A percentile compares a stretch with the other conserved stretches of the same genome.
Conservation (phyloP, 2,113 vertebrate genomes). For the Malurus melanocephalus region DNA sequence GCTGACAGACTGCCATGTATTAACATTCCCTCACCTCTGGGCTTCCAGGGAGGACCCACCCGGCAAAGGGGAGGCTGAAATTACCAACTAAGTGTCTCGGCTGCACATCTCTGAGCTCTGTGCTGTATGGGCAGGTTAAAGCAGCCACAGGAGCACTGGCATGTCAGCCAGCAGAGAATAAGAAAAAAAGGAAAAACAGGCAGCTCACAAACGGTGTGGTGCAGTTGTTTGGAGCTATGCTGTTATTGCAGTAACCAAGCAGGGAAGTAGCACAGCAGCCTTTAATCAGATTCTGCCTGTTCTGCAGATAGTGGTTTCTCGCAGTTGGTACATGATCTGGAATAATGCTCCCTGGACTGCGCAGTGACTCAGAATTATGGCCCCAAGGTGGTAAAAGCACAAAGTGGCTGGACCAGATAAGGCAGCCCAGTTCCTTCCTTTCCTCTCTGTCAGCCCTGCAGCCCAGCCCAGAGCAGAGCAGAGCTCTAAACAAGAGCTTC, state of each 20-base stretch:
- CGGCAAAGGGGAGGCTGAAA: neutral
- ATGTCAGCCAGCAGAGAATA: neutral
- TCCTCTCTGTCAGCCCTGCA: neutral
- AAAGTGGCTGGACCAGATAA: slow-evolving; percentile 29
- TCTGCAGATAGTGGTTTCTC: neutral
- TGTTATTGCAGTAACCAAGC: neutral
- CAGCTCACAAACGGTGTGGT: neutral
- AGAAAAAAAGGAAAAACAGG: neutral
- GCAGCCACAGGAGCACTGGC: neutral
- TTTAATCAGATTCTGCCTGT: neutral
- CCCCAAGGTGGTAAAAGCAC: neutral
- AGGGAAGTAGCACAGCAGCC: neutral
- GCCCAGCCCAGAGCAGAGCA: neutral
- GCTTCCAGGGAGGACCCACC: neutral
- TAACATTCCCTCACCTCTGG: neutral
- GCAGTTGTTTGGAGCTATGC: neutral
- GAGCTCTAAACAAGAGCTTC: neutral
- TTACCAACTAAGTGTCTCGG: neutral
- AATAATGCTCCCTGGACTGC: neutral
- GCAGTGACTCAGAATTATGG: neutral
- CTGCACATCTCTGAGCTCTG: neutral
- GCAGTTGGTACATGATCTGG: neutral
- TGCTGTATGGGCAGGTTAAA: neutral
- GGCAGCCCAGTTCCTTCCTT: slow-evolving; percentile 32
- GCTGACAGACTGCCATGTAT: neutral